phyloP scores from a whole-genome alignment of 35 echinoderm and acorn worm species.

The Chiridota heheva region DNA sequence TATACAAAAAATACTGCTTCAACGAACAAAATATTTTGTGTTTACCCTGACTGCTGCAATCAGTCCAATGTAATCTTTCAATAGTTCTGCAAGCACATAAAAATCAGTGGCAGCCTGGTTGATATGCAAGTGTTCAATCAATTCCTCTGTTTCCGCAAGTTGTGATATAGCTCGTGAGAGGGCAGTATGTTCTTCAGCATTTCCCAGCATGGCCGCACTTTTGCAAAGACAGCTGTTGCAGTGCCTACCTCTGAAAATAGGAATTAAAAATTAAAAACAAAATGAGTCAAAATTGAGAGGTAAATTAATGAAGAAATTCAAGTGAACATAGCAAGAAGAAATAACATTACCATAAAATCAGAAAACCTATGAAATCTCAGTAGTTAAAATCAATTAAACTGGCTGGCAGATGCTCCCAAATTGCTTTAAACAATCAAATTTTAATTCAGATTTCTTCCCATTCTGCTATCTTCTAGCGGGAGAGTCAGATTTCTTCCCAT shows the following conservation, averaged over 20 bases:
- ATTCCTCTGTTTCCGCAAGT: constrained; percentile 92
- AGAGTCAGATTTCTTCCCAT: too few species aligned
- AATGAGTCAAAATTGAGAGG: neutral
- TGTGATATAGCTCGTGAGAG: constrained; percentile 93
- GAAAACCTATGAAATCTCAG: too few species aligned
- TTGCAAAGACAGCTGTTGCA: constrained; percentile 94
- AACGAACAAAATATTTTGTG: neutral
- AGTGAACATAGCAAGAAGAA: too few species aligned
- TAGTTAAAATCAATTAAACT: too few species aligned
- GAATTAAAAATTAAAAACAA: neutral
- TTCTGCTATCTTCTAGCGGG: too few species aligned
- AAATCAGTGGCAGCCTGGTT: constrained; percentile 94
- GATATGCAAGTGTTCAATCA: constrained; percentile 81
- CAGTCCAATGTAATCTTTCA: constrained; percentile 98
- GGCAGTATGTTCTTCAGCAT: constrained; percentile 96
- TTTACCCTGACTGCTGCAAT: constrained; percentile 92
- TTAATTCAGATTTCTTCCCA: too few species aligned
- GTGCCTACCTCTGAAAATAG: constrained; percentile 62
- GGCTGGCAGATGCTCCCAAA: too few species aligned
- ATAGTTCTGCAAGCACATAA: constrained; percentile 92
- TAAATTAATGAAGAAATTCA: neutral
- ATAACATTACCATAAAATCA: too few species aligned
- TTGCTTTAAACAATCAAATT: too few species aligned
- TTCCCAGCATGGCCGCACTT: constrained; percentile 94
- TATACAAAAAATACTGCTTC: too few species aligned